phyloP scores from a whole-genome alignment of 2,113 vertebrate genomes.

The Macrotis lagotis region DNA sequence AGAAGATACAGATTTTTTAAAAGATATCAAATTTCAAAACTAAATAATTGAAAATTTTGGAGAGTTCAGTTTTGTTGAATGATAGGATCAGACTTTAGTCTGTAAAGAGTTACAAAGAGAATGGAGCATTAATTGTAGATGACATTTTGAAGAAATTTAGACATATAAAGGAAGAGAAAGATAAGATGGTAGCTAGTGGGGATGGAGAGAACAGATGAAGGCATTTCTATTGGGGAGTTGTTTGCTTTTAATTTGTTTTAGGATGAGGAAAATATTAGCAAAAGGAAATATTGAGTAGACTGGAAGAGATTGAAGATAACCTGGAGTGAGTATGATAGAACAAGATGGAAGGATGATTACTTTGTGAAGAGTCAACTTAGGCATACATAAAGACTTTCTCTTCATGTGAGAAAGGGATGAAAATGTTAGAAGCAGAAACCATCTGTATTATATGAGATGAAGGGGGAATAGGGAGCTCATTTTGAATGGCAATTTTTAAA shows the following conservation, averaged over 20 bases:
- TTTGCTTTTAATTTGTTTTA: neutral
- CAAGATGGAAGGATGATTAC: neutral
- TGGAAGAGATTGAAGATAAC: too few species aligned
- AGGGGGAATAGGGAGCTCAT: neutral
- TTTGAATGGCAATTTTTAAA: neutral
- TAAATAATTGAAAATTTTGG: too few species aligned
- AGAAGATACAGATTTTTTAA: too few species aligned
- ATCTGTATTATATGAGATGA: neutral
- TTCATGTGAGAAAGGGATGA: neutral
- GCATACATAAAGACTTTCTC: neutral
- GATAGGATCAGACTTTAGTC: neutral
- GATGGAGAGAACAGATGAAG: neutral
- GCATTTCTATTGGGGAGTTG: neutral
- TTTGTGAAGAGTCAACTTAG: neutral
- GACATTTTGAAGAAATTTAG: neutral
- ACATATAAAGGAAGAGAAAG: neutral
- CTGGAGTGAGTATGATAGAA: too few species aligned
- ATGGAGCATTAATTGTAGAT: neutral
- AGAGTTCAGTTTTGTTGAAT: neutral
- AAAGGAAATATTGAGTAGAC: neutral
- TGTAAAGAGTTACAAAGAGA: neutral
- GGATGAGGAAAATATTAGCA: neutral
- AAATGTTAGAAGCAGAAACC: neutral
- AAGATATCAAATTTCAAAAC: too few species aligned
- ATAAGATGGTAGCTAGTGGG: neutral